Conservation (phyloP, 2,113 vertebrate genomes). For the Galemys pyrenaicus region DNA sequence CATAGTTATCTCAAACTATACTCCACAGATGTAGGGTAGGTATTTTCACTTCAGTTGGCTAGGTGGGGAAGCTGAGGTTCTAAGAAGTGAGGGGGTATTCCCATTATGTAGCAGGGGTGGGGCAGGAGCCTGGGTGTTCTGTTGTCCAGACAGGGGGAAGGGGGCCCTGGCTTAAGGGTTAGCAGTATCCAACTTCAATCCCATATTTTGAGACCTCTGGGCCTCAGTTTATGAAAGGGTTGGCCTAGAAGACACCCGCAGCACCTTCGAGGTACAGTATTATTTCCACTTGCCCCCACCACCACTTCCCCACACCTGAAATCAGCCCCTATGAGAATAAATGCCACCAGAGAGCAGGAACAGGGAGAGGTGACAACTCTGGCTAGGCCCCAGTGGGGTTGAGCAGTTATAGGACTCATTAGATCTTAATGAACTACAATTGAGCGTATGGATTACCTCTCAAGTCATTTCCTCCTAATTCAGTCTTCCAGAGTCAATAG, state of each 20-base stretch:
- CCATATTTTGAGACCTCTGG: not conserved
- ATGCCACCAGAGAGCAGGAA: not conserved
- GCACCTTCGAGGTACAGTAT: not conserved
- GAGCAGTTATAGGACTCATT: slow-evolving; percentile 61
- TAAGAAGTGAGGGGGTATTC: not conserved
- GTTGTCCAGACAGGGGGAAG: not conserved
- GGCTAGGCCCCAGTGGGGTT: slow-evolving; percentile 10
- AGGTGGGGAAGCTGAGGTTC: not conserved
- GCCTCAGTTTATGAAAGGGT: not conserved
- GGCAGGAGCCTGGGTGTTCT: not conserved
- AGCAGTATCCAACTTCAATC: not conserved
- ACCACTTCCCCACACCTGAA: not conserved
- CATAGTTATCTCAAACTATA: not conserved
- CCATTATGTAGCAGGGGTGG: not conserved
- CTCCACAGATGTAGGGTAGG: not conserved
- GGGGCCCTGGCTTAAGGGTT: not conserved
- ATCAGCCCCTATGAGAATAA: slow-evolving; percentile 29
- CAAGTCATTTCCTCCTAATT: slow-evolving; percentile 69
- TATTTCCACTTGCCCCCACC: not conserved
- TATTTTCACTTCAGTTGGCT: not conserved
- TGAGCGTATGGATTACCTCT: slow-evolving; percentile 74
- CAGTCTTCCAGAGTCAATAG: slow-evolving; percentile 37
- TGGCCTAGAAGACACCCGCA: not conserved
- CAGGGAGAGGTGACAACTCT: slow-evolving; percentile 8
- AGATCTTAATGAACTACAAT: slow-evolving; percentile 70